Base-by-base conservation (phyloP, 1,140 invertebrate genomes). In the Aphaenogaster ashmeadi region DNA sequence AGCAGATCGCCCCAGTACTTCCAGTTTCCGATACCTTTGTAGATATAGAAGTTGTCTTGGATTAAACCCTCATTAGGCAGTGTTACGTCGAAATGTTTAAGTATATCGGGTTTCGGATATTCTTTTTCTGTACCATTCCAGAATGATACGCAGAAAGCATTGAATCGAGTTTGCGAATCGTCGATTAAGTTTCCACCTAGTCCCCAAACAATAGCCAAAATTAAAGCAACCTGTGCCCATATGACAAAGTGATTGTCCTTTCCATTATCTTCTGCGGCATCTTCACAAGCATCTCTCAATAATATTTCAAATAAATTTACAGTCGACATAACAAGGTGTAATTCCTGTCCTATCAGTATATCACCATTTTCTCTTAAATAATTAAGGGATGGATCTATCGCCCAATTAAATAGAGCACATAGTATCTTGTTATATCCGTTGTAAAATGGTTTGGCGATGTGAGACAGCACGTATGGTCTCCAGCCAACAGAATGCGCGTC, bases 161-260 rank as follows among this genome's bases (percentile, higher is more conserved):
- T 97, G 92, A 97, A 97, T 88, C 95, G 95, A 13, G 91, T 71
- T 79, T 96, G 93, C 7, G 96, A 96, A 11, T 96, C 92, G 52
- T 94, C 92, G 90, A 96, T 95, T 64, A 96, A 92, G 33, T 94
- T 95, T 9, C 96, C 97, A 5, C 96, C 97, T 74, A 97, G 86
- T 18, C 96, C 96, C 97, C 97, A 97, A 15, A 96, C 94, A 2
- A 96, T 93, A 4, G 97, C 94, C 90, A 96, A 96, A 27, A 97
- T 94, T 88, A 97, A 95, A 7, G 96, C 96, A 27, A 96, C 96
- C 84, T 96, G 96, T 9, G 94, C 92, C 96, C 96, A 97, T 6
- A 91, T 84, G 47, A 92, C 88, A 21, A 96, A 91, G 80, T 96
- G 92, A 64, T 93, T 91, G 44, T 87, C 89, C 38, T 94, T 93